These are phyloP conservation scores for Archips xylosteana DNA, from an alignment of 2,888 invertebrate genomes.

Conservation along the genomic window DNA sequence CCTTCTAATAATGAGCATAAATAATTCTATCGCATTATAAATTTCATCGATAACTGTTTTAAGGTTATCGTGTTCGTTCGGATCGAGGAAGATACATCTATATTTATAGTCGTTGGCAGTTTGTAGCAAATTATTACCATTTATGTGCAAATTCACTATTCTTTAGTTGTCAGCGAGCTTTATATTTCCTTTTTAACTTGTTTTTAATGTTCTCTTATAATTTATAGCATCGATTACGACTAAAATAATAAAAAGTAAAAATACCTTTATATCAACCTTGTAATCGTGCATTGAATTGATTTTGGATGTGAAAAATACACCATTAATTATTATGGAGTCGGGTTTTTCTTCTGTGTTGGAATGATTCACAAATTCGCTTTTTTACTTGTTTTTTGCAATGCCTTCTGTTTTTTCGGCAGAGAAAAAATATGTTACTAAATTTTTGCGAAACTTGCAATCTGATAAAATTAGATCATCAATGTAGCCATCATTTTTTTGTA, in stretches of 20 bases:
- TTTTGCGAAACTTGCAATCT: not conserved
- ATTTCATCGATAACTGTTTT: slow-evolving; percentile 55
- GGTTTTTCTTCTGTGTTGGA: slow-evolving; percentile 36
- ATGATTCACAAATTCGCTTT: slow-evolving; percentile 22
- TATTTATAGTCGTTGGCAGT: slow-evolving; percentile 62
- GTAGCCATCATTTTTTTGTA: not conserved
- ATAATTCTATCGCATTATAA: slow-evolving; percentile 55
- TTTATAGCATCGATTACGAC: slow-evolving; percentile 45
- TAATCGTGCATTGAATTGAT: slow-evolving; percentile 42
- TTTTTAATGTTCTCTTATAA: slow-evolving; percentile 43
- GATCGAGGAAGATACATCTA: slow-evolving; percentile 52
- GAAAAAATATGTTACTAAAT: not conserved
- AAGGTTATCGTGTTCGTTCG: slow-evolving; percentile 47
- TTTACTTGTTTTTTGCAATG: slow-evolving; percentile 25
- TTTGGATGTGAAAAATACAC: slow-evolving; percentile 37
- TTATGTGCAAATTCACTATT: slow-evolving; percentile 64
- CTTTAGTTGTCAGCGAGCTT: slow-evolving; percentile 51
- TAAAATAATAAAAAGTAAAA: slow-evolving; percentile 40
- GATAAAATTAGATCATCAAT: slow-evolving; percentile 19
- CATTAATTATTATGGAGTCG: slow-evolving; percentile 39
- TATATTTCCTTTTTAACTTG: slow-evolving; percentile 44
- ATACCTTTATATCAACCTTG: slow-evolving; percentile 39
- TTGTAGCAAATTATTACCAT: slow-evolving; percentile 66
- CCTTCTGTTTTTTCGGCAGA: slow-evolving; percentile 34
- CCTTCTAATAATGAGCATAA: slow-evolving; percentile 51